phyloP scores from a whole-genome alignment of 2,113 vertebrate genomes.

The Toxotes jaculatrix region DNA sequence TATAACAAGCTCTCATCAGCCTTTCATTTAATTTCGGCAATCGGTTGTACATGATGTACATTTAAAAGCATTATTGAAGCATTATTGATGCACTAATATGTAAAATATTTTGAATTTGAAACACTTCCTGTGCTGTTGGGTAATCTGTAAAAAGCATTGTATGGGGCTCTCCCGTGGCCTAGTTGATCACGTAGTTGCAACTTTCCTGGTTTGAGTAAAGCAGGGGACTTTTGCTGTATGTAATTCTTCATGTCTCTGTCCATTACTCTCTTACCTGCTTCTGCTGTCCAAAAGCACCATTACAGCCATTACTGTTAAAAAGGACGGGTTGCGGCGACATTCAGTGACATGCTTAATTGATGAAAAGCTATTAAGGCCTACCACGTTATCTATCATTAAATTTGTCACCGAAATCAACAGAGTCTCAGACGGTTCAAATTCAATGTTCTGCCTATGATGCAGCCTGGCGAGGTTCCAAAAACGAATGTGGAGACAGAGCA shows the following conservation, averaged over 20 bases:
- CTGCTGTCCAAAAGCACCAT: no score
- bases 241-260: not conserved
- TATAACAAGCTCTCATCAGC: no score
- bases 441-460: constrained; percentile 61
- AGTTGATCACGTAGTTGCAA: not conserved
- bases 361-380: constrained; percentile 53
- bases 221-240: not conserved
- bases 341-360: constrained; percentile 58
- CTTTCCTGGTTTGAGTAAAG: not conserved
- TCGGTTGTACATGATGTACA: no score
- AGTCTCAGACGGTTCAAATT: constrained; percentile 45
- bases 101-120: no score
- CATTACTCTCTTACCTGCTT: no score
- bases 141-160: no score
- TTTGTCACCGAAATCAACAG: constrained; percentile 55
- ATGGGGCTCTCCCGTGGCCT: no score
- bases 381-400: constrained; percentile 49
- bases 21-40: not conserved
- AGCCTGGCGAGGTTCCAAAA: constrained; percentile 37
- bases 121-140: no score
- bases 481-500: constrained; percentile 8
- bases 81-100: no score
- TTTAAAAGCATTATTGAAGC: no score
- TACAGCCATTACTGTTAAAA: constrained; percentile 31
- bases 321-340: constrained; percentile 39